Percentiles rank a stretch among this genome's conserved stretches.
phyloP scores from a whole-genome alignment of 2,888 invertebrate species.

The Chrysopilus asiliformis region DNA sequence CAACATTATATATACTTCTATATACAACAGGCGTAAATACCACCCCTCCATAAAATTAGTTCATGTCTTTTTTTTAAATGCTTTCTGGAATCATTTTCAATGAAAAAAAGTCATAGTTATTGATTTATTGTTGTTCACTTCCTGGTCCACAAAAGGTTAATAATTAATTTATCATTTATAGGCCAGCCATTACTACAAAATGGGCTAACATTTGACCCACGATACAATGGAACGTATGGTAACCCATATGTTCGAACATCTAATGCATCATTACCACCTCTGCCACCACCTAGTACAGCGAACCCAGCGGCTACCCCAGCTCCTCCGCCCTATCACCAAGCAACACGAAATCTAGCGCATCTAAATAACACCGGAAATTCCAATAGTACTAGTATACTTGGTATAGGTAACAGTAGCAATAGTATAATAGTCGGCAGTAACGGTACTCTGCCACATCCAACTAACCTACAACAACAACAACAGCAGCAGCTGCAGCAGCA shows the following conservation, averaged over 20 bases:
- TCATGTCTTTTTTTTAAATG: too few relatives aligned
- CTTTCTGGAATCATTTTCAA: too few relatives aligned
- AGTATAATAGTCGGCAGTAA: constrained; percentile 9
- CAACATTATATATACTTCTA: too few relatives aligned
- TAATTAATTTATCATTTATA: constrained; percentile 12
- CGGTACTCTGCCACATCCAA: constrained; percentile 39
- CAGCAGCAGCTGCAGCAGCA: constrained; percentile 44
- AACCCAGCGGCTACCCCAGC: constrained; percentile 70
- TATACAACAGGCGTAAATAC: too few relatives aligned
- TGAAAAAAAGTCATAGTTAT: too few relatives aligned
- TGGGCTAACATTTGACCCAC: constrained; percentile 48
- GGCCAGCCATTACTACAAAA: constrained; percentile 35
- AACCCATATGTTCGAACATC: constrained; percentile 73
- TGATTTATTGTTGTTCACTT: too few relatives aligned
- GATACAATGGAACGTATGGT: constrained; percentile 79
- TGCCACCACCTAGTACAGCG: constrained; percentile 50
- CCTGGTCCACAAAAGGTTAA: too few relatives aligned
- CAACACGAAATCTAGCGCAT: constrained; percentile 22
- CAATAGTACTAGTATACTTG: constrained; percentile 12
- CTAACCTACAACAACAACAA: constrained; percentile 41
- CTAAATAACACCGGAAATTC: constrained; percentile 24
- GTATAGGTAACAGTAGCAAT: constrained; percentile 8
- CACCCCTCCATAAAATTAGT: too few relatives aligned
- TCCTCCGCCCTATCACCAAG: constrained; percentile 56
- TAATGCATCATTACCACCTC: constrained; percentile 38